Evolutionary conservation across 2,113 vertebrate species (phyloP).

Genomic region (Thryonomys swinderianus): DNA sequence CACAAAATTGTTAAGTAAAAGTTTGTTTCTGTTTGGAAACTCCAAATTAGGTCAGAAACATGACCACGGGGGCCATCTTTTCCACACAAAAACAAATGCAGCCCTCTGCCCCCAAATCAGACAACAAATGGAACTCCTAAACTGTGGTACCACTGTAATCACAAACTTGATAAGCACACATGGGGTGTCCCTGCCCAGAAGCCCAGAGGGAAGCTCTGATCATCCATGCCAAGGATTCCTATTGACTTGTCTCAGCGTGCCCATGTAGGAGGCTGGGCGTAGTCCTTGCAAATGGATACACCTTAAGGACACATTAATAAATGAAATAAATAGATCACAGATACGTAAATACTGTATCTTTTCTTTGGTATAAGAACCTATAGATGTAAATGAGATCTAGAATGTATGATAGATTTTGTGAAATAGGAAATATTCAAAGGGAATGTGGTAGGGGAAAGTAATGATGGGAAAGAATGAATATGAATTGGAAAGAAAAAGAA

Average conservation of each 20-base stretch:
- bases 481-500: too few species aligned
- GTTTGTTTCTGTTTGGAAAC: not conserved
- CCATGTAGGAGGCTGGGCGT: not conserved
- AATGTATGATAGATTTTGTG: too few species aligned
- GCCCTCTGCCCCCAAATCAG: not conserved
- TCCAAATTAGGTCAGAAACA: not conserved
- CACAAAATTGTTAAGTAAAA: not conserved
- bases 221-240: too few species aligned
- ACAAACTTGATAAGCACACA: not conserved
- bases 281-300: constrained; percentile 19
- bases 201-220: not conserved
- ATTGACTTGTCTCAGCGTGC: not conserved
- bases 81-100: not conserved
- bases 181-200: not conserved
- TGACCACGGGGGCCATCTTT: not conserved
- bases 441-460: too few species aligned
- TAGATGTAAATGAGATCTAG: too few species aligned
- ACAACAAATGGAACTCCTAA: not conserved
- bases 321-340: too few species aligned
- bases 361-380: too few species aligned
- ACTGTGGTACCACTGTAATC: not conserved
- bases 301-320: too few species aligned
- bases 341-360: too few species aligned
- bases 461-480: too few species aligned
- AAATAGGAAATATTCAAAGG: too few species aligned